Percentiles rank a stretch among this genome's conserved stretches.
phyloP scores from a whole-genome alignment of 2,797 vertebrate species.

The Schizopygopsis malacanthus region DNA sequence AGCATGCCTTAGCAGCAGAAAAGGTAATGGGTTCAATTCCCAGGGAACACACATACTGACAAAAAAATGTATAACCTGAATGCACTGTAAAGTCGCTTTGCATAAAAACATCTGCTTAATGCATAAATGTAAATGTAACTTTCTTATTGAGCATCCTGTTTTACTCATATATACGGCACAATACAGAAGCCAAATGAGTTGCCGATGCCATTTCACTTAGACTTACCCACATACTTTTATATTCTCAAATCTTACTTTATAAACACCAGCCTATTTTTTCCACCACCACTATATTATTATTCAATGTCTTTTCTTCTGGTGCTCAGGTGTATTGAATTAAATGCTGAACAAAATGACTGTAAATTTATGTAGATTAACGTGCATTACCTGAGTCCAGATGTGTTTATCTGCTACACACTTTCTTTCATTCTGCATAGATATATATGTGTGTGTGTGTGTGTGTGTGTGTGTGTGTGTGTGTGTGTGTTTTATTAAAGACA shows the following conservation, averaged over 20 bases:
- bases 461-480: no score
- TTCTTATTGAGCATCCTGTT: not conserved
- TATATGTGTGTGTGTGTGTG: not conserved
- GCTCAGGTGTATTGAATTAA: slow-evolving; percentile 49
- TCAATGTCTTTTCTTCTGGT: slow-evolving; percentile 9
- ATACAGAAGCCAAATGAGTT: not conserved
- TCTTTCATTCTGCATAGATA: slow-evolving; percentile 14
- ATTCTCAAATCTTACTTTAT: not conserved
- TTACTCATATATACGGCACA: not conserved
- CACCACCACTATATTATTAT: slow-evolving; percentile 14
- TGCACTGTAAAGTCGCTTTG: no score
- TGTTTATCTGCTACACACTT: slow-evolving; percentile 44
- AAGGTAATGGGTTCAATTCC: no score
- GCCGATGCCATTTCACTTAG: not conserved
- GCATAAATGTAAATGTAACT: no score
- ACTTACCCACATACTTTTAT: not conserved
- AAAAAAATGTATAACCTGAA: no score
- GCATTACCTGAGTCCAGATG: slow-evolving; percentile 48
- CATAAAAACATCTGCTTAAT: no score
- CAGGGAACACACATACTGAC: no score
- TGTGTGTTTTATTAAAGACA: slow-evolving; percentile 95
- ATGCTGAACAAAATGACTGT: slow-evolving; percentile 45
- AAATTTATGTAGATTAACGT: slow-evolving; percentile 51
- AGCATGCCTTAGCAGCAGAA: no score
- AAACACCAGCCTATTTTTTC: slow-evolving; percentile 24